Evolutionary conservation across 2,797 vertebrate genomes (phyloP).

Genomic region (Microctenopoma stevenorrisi): DNA sequence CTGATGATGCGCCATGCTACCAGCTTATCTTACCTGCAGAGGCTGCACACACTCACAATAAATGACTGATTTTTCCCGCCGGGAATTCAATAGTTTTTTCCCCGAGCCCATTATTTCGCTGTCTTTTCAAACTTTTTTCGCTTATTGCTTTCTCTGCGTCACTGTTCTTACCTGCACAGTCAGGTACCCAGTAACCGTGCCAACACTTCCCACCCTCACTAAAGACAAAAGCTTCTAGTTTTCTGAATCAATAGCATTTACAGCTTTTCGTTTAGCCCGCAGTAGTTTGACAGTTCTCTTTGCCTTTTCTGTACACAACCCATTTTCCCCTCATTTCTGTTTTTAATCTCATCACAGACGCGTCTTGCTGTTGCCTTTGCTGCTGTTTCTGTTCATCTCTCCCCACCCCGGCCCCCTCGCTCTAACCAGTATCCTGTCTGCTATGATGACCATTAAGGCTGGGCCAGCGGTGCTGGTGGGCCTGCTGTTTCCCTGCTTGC

Average conservation of each 20-base stretch:
- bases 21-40: too few relatives aligned
- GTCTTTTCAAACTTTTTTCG: constrained; percentile 17
- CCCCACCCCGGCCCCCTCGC: not conserved
- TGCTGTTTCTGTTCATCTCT: constrained; percentile 18
- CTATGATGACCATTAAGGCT: constrained; percentile 76
- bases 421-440: constrained; percentile 59
- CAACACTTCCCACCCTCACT: constrained; percentile 26
- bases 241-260: constrained; percentile 19
- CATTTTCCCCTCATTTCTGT: not conserved
- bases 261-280: not conserved
- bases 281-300: constrained; percentile 19
- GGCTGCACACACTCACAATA: too few relatives aligned
- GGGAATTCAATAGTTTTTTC: too few relatives aligned
- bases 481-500: constrained; percentile 62
- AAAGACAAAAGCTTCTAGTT: constrained; percentile 1
- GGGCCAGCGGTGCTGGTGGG: constrained; percentile 62
- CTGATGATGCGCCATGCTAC: too few relatives aligned
- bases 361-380: constrained; percentile 19
- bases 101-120: constrained; percentile 12
- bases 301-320: constrained; percentile 1
- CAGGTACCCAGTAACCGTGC: not conserved
- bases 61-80: too few relatives aligned
- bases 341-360: constrained; percentile 43
- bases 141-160: constrained; percentile 11
- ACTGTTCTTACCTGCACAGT: constrained; percentile 1